Conservation (phyloP, 1,140 invertebrate species). For the Episyrphus balteatus region DNA sequence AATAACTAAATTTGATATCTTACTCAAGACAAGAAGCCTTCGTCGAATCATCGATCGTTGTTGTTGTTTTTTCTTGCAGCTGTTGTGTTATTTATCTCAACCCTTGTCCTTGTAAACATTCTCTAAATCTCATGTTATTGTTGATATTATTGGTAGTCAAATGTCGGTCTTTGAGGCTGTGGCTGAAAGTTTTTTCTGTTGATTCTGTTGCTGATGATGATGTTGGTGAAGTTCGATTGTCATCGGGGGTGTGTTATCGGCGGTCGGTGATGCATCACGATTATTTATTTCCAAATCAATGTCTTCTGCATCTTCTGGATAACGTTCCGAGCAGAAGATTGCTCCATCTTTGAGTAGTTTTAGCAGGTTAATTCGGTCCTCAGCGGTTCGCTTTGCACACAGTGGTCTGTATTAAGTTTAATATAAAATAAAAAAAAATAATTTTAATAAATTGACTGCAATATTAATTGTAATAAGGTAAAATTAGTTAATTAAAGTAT, state of each 20-base stretch:
- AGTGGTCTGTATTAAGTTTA: constrained; percentile 41
- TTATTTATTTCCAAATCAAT: constrained; percentile 29
- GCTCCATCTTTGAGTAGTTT: constrained; percentile 38
- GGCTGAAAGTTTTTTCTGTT: constrained; percentile 5
- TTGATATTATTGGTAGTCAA: constrained; percentile 33
- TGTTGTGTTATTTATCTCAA: constrained; percentile 1
- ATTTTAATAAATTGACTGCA: background rate
- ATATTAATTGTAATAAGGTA: background rate
- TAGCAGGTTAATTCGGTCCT: constrained; percentile 70
- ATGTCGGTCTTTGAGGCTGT: constrained; percentile 15
- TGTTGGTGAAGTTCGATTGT: constrained; percentile 24
- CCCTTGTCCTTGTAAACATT: constrained; percentile 8
- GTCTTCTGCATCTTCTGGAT: constrained; percentile 33
- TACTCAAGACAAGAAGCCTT: too few species aligned
- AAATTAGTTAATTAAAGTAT: too few species aligned
- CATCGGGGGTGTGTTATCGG: constrained; percentile 2
- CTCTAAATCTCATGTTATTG: constrained; percentile 11
- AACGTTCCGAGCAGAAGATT: constrained; percentile 33
- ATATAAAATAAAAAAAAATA: constrained; percentile 3
- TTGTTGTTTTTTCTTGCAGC: background rate
- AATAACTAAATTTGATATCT: too few species aligned
- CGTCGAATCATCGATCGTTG: too few species aligned
- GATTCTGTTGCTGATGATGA: constrained; percentile 5
- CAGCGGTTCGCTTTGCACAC: constrained; percentile 67
- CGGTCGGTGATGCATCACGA: background rate